Base-by-base conservation (phyloP, 1,140 invertebrate genomes). In the Drosophila lowei region DNA sequence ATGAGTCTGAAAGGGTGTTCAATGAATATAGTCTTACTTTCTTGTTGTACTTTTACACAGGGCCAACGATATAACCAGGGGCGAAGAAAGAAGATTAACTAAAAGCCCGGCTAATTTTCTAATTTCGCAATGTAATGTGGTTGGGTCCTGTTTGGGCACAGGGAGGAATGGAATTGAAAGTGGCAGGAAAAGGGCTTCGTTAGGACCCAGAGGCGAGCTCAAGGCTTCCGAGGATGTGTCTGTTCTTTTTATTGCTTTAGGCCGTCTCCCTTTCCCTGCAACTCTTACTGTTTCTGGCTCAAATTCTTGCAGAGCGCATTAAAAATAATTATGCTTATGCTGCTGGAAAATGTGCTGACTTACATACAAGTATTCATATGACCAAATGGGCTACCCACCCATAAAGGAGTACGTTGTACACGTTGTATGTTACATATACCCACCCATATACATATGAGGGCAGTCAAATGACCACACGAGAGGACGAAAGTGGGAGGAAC, bases 301-400 rank as follows among this genome's bases (percentile, higher is more conserved):
- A 42, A 75, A 72, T 79, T 76, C 58, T 62, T 72, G 62, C 50
- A 76, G 48, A 77, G 66, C 72, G 72, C 77, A 85, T 84, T 85
- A 76, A 85, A 85, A 84, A 84, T 84, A 85, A 84, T 84, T 84
- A 79, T 85, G 81, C 62, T 84, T 76, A 72, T 72, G 77, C 66
- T 79, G 71, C 61, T 67, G 72, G 72, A 84, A 84, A 84, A 85
- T 83, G 54, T 79, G 65, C 79, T 55, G 60, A 73, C 49, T 53
- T 72, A 61, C 58, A 72, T 72, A 71, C 59, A 46, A 72, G 64
- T 48, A 64, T 43, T 30, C 63, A 21, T 25, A 68, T 34, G 63
- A 28, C 49, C 49, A 55, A 52, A 43, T 38, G 65, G 64, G 30
- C 21, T 47, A 30, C 34, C 34, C 23, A 13, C 34, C 34, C 67